A percentile compares a stretch with the other conserved stretches of the same genome.
Conservation (phyloP, 1,140 invertebrate species). For the Trichomalopsis sarcophagae region DNA sequence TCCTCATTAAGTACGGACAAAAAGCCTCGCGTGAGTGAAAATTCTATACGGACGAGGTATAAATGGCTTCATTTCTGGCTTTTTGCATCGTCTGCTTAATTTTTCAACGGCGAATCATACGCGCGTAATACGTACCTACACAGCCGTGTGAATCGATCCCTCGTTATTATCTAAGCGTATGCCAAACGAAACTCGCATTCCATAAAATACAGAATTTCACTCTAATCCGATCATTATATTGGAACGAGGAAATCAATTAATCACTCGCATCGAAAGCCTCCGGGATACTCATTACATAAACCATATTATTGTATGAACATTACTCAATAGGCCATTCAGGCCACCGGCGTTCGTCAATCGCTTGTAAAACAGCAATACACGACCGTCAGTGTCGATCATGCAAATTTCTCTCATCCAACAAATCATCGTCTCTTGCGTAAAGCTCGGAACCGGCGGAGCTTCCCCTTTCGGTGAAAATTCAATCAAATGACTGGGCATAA, state of each 20-base stretch:
- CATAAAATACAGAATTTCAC: too few relatives aligned
- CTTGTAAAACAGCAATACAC: not conserved
- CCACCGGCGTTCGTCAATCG: not conserved
- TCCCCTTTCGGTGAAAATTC: not conserved
- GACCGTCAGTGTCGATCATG: not conserved
- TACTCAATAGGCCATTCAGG: not conserved
- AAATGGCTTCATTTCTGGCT: too few relatives aligned
- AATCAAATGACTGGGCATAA: not conserved
- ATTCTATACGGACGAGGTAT: too few relatives aligned
- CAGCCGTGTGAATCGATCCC: too few relatives aligned
- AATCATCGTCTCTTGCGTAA: not conserved
- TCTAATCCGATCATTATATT: too few relatives aligned
- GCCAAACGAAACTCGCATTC: too few relatives aligned
- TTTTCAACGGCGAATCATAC: too few relatives aligned
- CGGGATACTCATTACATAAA: not conserved
- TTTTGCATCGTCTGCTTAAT: too few relatives aligned
- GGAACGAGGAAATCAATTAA: not conserved
- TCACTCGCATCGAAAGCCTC: not conserved
- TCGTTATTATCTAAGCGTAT: too few relatives aligned
- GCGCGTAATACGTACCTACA: too few relatives aligned
- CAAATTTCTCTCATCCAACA: not conserved
- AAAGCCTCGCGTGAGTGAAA: not conserved
- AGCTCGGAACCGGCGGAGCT: not conserved
- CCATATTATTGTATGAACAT: not conserved
- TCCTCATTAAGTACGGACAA: not conserved